Conservation (phyloP, 2,888 invertebrate species). For the Diarsia mendica region DNA sequence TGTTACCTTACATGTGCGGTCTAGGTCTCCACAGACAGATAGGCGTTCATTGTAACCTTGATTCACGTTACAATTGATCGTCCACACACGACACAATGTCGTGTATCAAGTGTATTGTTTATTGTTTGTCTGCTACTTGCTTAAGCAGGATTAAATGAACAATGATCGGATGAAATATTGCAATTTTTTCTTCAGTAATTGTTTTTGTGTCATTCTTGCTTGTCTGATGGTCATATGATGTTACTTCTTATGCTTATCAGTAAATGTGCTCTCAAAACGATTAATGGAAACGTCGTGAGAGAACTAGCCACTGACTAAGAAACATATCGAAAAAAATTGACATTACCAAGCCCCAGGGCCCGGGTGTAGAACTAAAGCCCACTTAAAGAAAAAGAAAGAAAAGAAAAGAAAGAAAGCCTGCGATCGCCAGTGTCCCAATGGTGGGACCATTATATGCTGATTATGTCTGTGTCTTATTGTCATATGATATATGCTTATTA, state of each 20-base stretch:
- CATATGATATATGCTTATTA: conserved; percentile 28
- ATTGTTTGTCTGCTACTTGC: conserved; percentile 53
- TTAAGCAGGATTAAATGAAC: conserved; percentile 28
- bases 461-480: conserved; percentile 16
- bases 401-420: background rate
- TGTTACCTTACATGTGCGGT: conserved; percentile 48
- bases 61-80: conserved; percentile 63
- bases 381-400: no score
- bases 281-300: background rate
- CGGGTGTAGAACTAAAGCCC: background rate
- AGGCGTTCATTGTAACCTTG: conserved; percentile 61
- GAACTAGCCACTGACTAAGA: background rate
- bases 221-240: background rate
- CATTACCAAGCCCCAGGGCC: background rate
- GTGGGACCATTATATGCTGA: background rate
- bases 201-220: background rate
- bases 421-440: background rate
- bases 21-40: conserved; percentile 55
- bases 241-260: background rate
- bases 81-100: conserved; percentile 41
- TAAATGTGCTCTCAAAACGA: background rate
- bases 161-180: conserved; percentile 22
- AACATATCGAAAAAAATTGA: background rate
- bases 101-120: conserved; percentile 59
- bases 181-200: background rate